Base-by-base conservation (phyloP, 2,888 invertebrate species). In the Rhagophthalmus giganteus region DNA sequence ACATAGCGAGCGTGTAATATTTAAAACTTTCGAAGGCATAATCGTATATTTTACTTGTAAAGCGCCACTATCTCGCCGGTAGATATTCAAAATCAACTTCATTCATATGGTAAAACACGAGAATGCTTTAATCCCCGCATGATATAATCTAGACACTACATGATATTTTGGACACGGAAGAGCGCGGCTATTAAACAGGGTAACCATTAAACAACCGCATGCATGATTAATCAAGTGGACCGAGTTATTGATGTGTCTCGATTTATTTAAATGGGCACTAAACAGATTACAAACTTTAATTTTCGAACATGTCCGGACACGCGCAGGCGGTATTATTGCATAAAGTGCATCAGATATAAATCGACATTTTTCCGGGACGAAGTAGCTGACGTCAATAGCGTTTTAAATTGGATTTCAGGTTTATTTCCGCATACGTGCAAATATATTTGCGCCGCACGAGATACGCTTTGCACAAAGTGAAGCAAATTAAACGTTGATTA, bases 331-430 rank as follows among this genome's bases (percentile, higher is more conserved):
- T 30, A 12, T 30, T n/a, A n/a, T n/a, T n/a, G n/a, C n/a, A n/a
- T n/a, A n/a, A n/a, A n/a, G n/a, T n/a, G n/a, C n/a, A n/a, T n/a
- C n/a, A n/a, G n/a, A n/a, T n/a, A n/a, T n/a, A n/a, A n/a, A n/a
- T n/a, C n/a, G n/a, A 67, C 66, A 62, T 65, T 68, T 65, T 68
- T 64, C 64, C 65, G 57, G 57, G 58, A 59, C 61, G 63, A 63
- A 62, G 62, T 57, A 65, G 64, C 60, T 66, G 67, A 68, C 68
- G 69, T 66, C 68, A 67, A 67, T 68, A 68, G 67, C 66, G 61
- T 66, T 68, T 68, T 67, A 68, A 68, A 69, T 69, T 69, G 69
- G 66, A 68, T 69, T 69, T 60, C 61, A 60, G 65, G 66, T 68
- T 69, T 68, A 68, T 68, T 66, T 64, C 57, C 54, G 35, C 28